Evolutionary conservation across 2,888 invertebrate genomes (phyloP).

Genomic region (Athetis lepigone): DNA sequence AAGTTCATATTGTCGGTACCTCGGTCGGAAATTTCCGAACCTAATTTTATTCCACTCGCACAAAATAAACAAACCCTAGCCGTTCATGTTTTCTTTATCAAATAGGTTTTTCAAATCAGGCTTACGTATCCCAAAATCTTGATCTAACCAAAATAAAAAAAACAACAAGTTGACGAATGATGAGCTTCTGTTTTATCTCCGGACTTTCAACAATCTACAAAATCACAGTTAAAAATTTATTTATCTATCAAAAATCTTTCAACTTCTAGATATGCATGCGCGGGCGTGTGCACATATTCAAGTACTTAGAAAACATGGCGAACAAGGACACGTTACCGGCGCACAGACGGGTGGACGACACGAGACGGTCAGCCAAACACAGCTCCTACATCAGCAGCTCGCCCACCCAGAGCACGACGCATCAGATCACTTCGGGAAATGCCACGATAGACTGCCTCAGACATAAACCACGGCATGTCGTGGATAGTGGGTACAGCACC

Average conservation of each 20-base stretch:
- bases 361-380: constrained; percentile 85
- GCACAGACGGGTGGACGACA: constrained; percentile 88
- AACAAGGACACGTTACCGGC: constrained; percentile 91
- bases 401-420: constrained; percentile 73
- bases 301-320: constrained; percentile 97
- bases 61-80: constrained; percentile 1
- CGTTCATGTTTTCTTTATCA: constrained; percentile 1
- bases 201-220: not conserved
- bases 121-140: not conserved
- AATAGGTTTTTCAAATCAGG: not conserved
- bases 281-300: constrained; percentile 98
- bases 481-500: constrained; percentile 97
- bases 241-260: not conserved
- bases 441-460: constrained; percentile 88
- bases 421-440: constrained; percentile 85
- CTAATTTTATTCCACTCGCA: not conserved
- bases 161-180: not conserved
- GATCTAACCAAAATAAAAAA: not conserved
- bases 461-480: constrained; percentile 92
- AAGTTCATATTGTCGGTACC: not conserved
- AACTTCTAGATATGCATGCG: constrained; percentile 94
- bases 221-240: not conserved
- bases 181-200: not conserved
- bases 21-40: constrained; percentile 12
- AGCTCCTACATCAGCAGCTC: constrained; percentile 81